Percentiles rank a stretch among this genome's conserved stretches.
These are phyloP conservation scores for Catocala sponsa DNA, from an alignment of 2,888 invertebrate genomes.

Conservation along the genomic window DNA sequence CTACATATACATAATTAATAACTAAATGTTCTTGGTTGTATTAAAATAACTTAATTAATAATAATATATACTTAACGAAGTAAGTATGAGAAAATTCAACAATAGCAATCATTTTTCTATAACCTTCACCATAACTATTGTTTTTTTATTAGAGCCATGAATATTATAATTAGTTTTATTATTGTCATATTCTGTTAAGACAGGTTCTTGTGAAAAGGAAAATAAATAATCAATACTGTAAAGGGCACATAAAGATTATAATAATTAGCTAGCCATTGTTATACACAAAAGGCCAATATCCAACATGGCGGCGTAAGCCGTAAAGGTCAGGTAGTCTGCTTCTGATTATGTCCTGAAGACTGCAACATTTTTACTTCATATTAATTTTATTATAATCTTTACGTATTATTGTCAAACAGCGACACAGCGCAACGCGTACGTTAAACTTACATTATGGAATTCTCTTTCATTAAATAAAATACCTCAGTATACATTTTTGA, in stretches of 20 bases:
- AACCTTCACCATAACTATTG: conserved; percentile 3
- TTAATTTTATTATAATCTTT: no score
- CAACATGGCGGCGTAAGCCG: conserved; percentile 1
- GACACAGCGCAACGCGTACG: no score
- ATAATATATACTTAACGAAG: not conserved
- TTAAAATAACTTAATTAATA: no score
- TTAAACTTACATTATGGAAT: no score
- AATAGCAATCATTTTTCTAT: conserved; percentile 1
- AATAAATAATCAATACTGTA: no score
- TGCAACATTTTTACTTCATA: no score
- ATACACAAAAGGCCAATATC: conserved; percentile 1
- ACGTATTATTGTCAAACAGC: no score
- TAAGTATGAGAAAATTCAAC: conserved; percentile 5
- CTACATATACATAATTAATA: no score
- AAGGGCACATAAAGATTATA: conserved; percentile 1
- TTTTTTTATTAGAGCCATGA: conserved; percentile 10
- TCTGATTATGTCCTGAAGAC: not conserved
- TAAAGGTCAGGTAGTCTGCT: not conserved
- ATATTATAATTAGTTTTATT: conserved; percentile 7
- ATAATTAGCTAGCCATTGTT: conserved; percentile 9
- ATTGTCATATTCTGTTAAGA: not conserved
- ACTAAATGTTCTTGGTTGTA: no score
- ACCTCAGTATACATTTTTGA: no score
- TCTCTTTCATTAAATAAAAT: no score
- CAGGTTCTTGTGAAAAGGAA: no score